Evolutionary conservation across 2,113 vertebrate genomes (phyloP).

Genomic region (Xiphias gladius): DNA sequence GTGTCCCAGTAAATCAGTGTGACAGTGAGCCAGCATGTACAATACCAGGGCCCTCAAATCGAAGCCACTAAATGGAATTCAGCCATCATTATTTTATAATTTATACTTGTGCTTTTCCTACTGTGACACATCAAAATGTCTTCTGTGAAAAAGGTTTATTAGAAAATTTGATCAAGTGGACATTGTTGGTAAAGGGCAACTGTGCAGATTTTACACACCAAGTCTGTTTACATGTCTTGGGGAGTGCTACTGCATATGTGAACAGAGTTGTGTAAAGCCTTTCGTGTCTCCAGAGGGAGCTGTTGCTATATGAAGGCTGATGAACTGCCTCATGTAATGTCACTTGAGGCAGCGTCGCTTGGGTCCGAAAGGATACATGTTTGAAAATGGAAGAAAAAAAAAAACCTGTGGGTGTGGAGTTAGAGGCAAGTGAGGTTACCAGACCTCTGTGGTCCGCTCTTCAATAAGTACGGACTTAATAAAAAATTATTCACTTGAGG

Average conservation of each 20-base stretch:
- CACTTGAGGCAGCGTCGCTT: no score
- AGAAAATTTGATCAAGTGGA: neutral
- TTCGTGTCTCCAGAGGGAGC: no score
- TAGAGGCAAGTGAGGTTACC: no score
- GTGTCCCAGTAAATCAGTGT: neutral
- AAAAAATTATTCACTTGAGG: constrained; percentile 32
- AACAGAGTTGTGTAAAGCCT: no score
- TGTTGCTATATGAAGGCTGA: no score
- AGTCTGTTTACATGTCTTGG: neutral
- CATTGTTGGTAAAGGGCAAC: neutral
- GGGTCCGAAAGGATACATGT: no score
- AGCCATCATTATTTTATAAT: neutral
- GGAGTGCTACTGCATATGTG: neutral
- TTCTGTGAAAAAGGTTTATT: neutral
- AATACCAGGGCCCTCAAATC: neutral
- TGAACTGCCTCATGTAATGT: no score
- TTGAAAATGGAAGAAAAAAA: no score
- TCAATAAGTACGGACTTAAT: no score
- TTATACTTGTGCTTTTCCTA: neutral
- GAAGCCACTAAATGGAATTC: neutral
- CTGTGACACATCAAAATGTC: neutral
- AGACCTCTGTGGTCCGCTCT: no score
- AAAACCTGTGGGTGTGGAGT: no score
- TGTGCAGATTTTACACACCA: neutral
- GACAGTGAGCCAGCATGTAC: neutral